Conservation (phyloP, 2,113 vertebrate species). For the Eurypyga helias region DNA sequence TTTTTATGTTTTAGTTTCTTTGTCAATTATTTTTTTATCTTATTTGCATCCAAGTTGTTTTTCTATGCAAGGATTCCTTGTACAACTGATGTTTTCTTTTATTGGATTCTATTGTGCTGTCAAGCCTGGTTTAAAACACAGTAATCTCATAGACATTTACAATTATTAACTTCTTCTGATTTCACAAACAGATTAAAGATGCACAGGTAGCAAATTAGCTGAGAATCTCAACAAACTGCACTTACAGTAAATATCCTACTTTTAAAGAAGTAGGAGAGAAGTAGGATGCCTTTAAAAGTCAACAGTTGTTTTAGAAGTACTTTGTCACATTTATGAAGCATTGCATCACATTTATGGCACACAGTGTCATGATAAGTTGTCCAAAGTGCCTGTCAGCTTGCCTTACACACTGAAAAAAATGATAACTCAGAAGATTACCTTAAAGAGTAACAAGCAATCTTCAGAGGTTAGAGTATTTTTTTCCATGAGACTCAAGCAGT, state of each 20-base stretch:
- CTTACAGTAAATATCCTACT: conserved; percentile 71
- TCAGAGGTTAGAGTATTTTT: background rate
- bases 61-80: background rate
- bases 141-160: conserved; percentile 70
- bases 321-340: conserved; percentile 72
- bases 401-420: conserved; percentile 37
- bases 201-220: conserved; percentile 70
- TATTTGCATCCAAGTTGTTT: conserved; percentile 42
- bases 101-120: conserved; percentile 73
- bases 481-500: background rate
- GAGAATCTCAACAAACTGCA: conserved; percentile 63
- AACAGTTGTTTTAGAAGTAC: conserved; percentile 54
- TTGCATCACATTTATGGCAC: conserved; percentile 63
- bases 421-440: background rate
- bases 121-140: conserved; percentile 70
- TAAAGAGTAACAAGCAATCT: background rate
- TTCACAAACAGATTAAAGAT: conserved; percentile 70
- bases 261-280: conserved; percentile 57
- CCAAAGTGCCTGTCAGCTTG: conserved; percentile 67
- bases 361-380: conserved; percentile 60
- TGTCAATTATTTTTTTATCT: conserved; percentile 11
- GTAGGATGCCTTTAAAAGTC: conserved; percentile 69
- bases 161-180: conserved; percentile 66
- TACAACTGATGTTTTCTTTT: conserved; percentile 47
- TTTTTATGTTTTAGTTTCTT: conserved; percentile 16